Evolutionary conservation across 2,113 vertebrate genomes (phyloP).

Genomic region (Halcyon malimbica): DNA sequence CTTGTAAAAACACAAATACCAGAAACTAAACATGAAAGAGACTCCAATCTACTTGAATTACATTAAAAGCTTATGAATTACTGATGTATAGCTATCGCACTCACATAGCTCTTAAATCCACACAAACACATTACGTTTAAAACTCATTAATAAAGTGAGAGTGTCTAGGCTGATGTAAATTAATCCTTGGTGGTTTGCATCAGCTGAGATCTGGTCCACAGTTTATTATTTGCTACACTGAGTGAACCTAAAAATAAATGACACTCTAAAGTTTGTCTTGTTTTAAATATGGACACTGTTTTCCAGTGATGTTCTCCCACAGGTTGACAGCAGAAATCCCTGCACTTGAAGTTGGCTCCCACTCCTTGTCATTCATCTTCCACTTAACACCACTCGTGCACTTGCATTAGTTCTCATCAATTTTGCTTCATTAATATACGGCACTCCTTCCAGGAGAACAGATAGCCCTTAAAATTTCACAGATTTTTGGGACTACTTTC

Average conservation of each 20-base stretch:
- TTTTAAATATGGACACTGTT: background rate
- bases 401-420: background rate
- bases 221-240: background rate
- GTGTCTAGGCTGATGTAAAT: background rate
- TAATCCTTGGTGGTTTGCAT: background rate
- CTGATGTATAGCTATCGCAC: background rate
- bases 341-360: background rate
- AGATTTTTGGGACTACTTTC: background rate
- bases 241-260: background rate
- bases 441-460: background rate
- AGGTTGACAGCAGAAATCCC: background rate
- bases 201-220: background rate
- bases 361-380: background rate
- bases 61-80: conserved; percentile 13
- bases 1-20: conserved; percentile 42
- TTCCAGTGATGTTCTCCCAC: background rate
- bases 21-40: conserved; percentile 40
- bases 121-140: background rate
- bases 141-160: background rate
- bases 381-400: background rate
- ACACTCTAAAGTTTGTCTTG: background rate
- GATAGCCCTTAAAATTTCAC: background rate
- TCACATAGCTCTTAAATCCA: background rate
- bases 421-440: background rate
- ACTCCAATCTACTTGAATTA: conserved; percentile 13